These are phyloP conservation scores for Bucorvus abyssinicus DNA, from an alignment of 2,797 vertebrate species.

Conservation along the genomic window DNA sequence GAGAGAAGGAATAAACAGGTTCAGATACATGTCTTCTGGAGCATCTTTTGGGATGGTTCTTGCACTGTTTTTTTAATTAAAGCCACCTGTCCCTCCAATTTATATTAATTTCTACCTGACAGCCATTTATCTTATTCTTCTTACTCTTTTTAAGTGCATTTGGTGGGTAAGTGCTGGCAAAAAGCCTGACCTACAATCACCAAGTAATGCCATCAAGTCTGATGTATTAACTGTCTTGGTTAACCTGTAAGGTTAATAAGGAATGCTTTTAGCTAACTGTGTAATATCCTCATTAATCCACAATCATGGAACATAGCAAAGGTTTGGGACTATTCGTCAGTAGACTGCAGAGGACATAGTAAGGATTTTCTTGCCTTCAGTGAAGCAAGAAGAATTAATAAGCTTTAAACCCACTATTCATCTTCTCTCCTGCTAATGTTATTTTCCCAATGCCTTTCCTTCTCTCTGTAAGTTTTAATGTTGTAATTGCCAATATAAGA, in stretches of 20 bases:
- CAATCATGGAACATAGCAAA: background rate
- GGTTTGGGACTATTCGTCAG: background rate
- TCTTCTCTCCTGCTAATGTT: background rate
- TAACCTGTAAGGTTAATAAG: slow-evolving; percentile 5
- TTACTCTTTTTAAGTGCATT: background rate
- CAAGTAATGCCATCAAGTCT: background rate
- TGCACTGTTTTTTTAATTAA: background rate
- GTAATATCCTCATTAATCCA: background rate
- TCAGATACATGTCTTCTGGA: background rate
- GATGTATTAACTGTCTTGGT: background rate
- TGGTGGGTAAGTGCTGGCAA: background rate
- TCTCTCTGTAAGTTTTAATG: background rate
- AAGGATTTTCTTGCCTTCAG: background rate
- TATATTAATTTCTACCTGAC: background rate
- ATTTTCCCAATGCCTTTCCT: background rate
- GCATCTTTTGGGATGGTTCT: background rate
- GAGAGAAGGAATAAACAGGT: background rate
- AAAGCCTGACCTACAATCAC: background rate
- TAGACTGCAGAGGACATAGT: background rate
- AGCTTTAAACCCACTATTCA: background rate
- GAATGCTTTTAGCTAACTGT: background rate
- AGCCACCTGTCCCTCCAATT: background rate
- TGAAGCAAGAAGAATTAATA: background rate
- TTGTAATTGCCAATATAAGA: background rate
- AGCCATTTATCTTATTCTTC: background rate